Percentiles rank a stretch among this genome's conserved stretches.
phyloP scores from a whole-genome alignment of 2,888 invertebrate species.

The Acronicta psi region DNA sequence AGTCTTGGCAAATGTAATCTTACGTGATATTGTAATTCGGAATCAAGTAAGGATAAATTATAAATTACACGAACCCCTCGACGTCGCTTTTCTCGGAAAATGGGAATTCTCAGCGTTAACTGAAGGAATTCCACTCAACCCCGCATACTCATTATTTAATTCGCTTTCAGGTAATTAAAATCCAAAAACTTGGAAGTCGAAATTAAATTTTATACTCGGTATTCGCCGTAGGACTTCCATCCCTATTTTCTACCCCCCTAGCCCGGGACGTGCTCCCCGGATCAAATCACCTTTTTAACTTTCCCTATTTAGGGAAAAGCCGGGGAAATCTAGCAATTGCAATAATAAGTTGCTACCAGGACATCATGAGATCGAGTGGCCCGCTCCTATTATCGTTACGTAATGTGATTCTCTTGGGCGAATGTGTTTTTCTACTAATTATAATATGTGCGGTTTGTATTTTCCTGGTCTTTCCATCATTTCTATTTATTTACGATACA shows the following conservation, averaged over 20 bases:
- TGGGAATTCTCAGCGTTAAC: slow-evolving; percentile 56
- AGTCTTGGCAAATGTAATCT: slow-evolving; percentile 46
- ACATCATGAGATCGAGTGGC: slow-evolving; percentile 78
- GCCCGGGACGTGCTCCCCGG: slow-evolving; percentile 80
- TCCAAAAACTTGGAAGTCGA: slow-evolving; percentile 85
- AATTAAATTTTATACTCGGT: slow-evolving; percentile 85
- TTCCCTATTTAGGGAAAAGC: slow-evolving; percentile 87
- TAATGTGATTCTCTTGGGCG: slow-evolving; percentile 61
- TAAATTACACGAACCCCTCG: slow-evolving; percentile 54
- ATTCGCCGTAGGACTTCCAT: slow-evolving; percentile 46
- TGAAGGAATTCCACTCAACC: slow-evolving; percentile 61
- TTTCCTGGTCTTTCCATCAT: not conserved
- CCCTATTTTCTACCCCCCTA: slow-evolving; percentile 51
- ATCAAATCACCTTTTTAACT: slow-evolving; percentile 88
- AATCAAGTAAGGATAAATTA: slow-evolving; percentile 64
- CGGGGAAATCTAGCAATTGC: slow-evolving; percentile 84
- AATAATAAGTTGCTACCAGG: slow-evolving; percentile 80
- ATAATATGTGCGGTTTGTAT: slow-evolving; percentile 55
- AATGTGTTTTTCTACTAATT: slow-evolving; percentile 62
- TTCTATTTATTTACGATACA: slow-evolving; percentile 2
- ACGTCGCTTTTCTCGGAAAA: slow-evolving; percentile 34
- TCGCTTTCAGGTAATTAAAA: slow-evolving; percentile 88
- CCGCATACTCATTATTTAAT: slow-evolving; percentile 81
- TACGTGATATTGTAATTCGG: slow-evolving; percentile 54
- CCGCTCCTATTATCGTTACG: slow-evolving; percentile 72